Conservation (phyloP, 2,888 invertebrate genomes). For the Catocala sponsa region DNA sequence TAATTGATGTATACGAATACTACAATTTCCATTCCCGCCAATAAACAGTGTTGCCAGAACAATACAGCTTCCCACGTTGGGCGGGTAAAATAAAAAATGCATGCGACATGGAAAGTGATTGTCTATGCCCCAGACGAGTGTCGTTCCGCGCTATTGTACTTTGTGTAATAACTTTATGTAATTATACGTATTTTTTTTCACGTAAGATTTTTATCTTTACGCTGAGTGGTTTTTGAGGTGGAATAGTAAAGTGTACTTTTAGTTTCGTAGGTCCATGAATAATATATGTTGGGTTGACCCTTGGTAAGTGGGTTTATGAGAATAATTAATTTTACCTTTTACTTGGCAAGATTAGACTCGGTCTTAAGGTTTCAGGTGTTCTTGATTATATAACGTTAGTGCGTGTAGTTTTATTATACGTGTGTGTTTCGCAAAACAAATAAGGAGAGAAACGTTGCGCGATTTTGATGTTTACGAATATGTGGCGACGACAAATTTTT, state of each 20-base stretch:
- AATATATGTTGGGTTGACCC: conserved; percentile 19
- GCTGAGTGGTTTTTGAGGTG: conserved; percentile 43
- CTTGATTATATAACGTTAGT: neutral
- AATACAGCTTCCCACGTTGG: conserved; percentile 58
- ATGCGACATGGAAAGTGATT: conserved; percentile 60
- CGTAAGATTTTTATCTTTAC: conserved; percentile 46
- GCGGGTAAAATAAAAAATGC: conserved; percentile 51
- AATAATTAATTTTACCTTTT: conserved; percentile 39
- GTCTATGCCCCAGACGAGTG: conserved; percentile 41
- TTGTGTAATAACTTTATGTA: conserved; percentile 53
- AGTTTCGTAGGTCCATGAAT: conserved; percentile 11
- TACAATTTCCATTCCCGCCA: conserved; percentile 43
- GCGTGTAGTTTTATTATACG: neutral
- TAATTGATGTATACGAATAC: neutral
- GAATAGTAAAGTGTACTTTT: conserved; percentile 17
- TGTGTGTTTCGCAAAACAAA: no score
- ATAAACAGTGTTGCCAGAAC: conserved; percentile 52
- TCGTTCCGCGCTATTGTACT: conserved; percentile 53
- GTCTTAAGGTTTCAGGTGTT: neutral
- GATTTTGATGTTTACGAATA: no score
- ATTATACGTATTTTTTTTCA: conserved; percentile 41
- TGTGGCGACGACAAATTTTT: no score
- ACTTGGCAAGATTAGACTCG: conserved; percentile 11
- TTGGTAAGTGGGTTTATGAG: conserved; percentile 32
- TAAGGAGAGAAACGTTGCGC: no score